Conservation (phyloP, 2,888 invertebrate genomes). For the Sepiola atlantica region DNA sequence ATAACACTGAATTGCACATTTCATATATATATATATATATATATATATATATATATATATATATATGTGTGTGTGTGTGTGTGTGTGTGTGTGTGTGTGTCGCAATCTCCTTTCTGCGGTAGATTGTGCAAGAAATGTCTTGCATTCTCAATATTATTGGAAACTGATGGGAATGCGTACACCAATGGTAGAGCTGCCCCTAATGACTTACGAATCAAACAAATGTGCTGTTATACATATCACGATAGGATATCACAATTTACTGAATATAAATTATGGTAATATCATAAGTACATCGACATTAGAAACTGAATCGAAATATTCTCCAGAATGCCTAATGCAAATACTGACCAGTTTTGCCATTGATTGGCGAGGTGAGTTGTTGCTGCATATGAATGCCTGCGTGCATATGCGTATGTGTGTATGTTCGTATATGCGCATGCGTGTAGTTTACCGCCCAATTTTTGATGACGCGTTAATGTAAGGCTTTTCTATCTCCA, state of each 20-base stretch:
- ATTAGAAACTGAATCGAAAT: background rate
- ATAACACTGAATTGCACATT: too few species aligned
- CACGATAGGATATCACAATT: background rate
- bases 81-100: background rate
- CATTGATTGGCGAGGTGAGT: background rate
- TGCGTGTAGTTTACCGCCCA: background rate
- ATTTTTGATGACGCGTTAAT: background rate
- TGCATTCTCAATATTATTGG: background rate
- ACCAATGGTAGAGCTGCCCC: background rate
- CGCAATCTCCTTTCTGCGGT: background rate
- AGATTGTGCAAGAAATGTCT: background rate
- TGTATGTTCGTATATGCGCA: background rate
- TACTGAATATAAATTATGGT: conserved; percentile 7
- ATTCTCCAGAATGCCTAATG: background rate
- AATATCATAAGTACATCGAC: background rate
- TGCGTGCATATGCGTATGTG: background rate
- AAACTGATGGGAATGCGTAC: background rate
- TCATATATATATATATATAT: background rate
- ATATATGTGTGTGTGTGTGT: background rate
- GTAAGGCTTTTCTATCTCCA: background rate
- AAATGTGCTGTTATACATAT: background rate
- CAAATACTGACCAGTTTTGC: background rate
- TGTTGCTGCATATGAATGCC: background rate
- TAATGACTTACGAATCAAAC: background rate
- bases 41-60: conserved; percentile 18